Conservation (phyloP, 2,888 invertebrate species). For the Desoria tigrina region DNA sequence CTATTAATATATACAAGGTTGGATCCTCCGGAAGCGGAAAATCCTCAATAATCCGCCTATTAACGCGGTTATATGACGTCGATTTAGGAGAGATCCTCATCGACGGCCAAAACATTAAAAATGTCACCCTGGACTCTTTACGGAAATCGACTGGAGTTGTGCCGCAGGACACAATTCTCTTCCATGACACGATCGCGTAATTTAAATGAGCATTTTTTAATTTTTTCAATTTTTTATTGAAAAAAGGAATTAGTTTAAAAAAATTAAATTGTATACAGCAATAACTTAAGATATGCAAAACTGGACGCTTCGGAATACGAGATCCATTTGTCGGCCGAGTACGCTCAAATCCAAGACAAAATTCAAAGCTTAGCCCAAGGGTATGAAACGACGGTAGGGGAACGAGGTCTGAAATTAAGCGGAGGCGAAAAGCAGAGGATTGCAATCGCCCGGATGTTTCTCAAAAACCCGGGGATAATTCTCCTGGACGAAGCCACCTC, state of each 20-base stretch:
- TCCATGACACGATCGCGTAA: conserved; percentile 58
- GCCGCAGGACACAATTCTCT: conserved; percentile 61
- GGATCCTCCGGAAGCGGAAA: conserved; percentile 58
- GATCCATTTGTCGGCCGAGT: conserved; percentile 59
- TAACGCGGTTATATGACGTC: conserved; percentile 61
- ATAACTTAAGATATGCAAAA: conserved; percentile 62
- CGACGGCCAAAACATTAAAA: conserved; percentile 57
- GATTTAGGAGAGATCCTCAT: conserved; percentile 57
- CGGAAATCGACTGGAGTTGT: conserved; percentile 61
- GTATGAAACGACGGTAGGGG: conserved; percentile 58
- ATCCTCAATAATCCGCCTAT: conserved; percentile 59
- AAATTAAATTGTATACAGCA: conserved; percentile 53
- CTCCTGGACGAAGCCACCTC: conserved; percentile 61
- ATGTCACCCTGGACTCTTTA: conserved; percentile 59
- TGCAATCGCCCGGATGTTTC: conserved; percentile 61
- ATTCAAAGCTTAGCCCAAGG: conserved; percentile 59
- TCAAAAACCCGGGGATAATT: conserved; percentile 61
- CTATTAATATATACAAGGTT: conserved; percentile 48
- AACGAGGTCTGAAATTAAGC: conserved; percentile 62
- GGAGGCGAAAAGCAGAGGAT: conserved; percentile 64
- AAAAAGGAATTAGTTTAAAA: no score
- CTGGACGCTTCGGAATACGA: conserved; percentile 58
- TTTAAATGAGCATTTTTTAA: background rate
- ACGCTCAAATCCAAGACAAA: conserved; percentile 61
- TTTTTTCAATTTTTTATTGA: no score